Evolutionary conservation across 2,888 invertebrate genomes (phyloP), one percentile per base, ranked within the genome.

Genomic region (Gryllus longicercus): DNA sequence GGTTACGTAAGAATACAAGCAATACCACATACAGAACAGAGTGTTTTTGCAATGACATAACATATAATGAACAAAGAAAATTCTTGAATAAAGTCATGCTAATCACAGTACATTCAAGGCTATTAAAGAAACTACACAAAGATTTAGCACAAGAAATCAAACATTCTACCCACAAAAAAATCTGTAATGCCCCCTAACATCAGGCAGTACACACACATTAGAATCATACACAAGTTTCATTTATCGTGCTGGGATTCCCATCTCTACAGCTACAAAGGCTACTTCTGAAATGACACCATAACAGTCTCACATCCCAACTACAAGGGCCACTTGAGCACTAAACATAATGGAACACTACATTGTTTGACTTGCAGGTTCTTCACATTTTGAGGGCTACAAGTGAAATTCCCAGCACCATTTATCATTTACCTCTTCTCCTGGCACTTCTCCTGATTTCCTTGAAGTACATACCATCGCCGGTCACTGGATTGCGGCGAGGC

Each of bases 401-500:
- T 78, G 18, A 18, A 76, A n/a, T 76, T 63, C 49, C 25, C 76
- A 23, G 25, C 49, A 38, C 18, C 76, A 21, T 38, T 38, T 23
- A 76, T 23, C 76, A 75, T 25, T 82, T 82, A 82, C 82, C 82
- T 82, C 82, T 80, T 78, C 79, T 82, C 74, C 79, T 51, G 74
- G 79, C 51, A 63, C 81, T 80, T 77, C 81, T 80, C 50, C 77
- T 79, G 51, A 78, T 11, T 74, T 80, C 79, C 25, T 79, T 81
- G 50, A 75, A 78, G 50, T 18, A 51, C 50, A 81, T 76, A 25
- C 83, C 83, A 63, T 80, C 82, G 74, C 83, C 83, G 38, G 83
- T 83, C 63, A 83, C 83, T 18, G 82, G 82, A 78, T 83, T 83
- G 49, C 83, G 80, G 74, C 79, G 77, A 80, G 63, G 63, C 63